Evolutionary conservation across 2,113 vertebrate species (phyloP).

Genomic region (Mus spicilegus): DNA sequence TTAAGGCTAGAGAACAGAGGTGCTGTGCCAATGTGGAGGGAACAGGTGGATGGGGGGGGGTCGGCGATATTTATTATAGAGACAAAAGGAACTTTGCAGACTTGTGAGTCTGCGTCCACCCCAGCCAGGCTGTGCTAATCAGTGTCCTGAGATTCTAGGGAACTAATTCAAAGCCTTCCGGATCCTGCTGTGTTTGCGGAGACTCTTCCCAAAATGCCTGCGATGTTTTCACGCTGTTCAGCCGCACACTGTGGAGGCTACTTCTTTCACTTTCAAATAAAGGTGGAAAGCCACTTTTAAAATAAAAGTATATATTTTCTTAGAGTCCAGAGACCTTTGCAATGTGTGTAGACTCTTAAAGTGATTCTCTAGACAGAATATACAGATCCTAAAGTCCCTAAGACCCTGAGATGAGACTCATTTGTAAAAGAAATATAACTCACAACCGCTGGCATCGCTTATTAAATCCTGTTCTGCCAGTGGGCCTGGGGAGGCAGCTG

Average conservation of each 20-base stretch:
- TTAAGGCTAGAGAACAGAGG: background rate
- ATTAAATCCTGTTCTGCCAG: background rate
- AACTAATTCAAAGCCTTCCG: slow-evolving; percentile 28
- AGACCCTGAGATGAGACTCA: background rate
- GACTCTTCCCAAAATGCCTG: slow-evolving; percentile 7
- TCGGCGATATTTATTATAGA: slow-evolving; percentile 46
- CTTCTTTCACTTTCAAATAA: slow-evolving; percentile 68
- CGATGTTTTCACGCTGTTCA: slow-evolving; percentile 39
- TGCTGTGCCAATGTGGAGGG: background rate
- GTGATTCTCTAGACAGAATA: slow-evolving; percentile 6
- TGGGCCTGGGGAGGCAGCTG: background rate
- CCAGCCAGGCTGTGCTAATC: background rate
- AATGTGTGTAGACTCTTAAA: background rate
- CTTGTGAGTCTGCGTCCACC: background rate
- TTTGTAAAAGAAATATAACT: background rate
- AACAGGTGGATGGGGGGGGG: background rate
- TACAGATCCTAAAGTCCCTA: background rate
- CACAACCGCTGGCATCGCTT: background rate
- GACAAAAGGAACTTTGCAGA: slow-evolving; percentile 52
- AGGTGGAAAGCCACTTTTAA: slow-evolving; percentile 67
- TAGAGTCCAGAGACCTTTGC: slow-evolving; percentile 52
- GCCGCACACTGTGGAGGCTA: background rate
- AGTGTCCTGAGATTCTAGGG: background rate
- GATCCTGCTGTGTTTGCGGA: slow-evolving; percentile 14
- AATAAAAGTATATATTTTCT: slow-evolving; percentile 81